Evolutionary conservation across 1,140 invertebrate species (phyloP).

Genomic region (Propsilocerus akamusi): DNA sequence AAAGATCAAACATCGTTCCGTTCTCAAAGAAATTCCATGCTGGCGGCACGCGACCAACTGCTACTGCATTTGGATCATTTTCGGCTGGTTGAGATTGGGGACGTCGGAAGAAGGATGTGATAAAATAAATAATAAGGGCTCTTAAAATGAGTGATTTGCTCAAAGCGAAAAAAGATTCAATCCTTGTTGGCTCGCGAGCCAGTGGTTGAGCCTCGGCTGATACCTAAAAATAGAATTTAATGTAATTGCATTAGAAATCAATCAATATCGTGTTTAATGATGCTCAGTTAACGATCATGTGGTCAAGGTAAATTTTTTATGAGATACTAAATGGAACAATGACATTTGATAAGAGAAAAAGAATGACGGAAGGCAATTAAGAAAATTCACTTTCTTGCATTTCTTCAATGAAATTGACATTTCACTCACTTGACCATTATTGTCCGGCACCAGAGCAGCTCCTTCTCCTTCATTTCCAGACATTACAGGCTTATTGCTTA

Average conservation of each 20-base stretch:
- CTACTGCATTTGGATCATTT: slow-evolving; percentile 19
- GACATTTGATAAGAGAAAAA: too few relatives aligned
- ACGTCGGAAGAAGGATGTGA: slow-evolving; percentile 74
- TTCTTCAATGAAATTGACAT: neutral
- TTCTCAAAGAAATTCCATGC: slow-evolving; percentile 73
- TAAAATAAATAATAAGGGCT: slow-evolving; percentile 84
- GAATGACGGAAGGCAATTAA: too few relatives aligned
- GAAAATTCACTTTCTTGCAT: neutral
- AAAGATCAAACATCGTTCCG: slow-evolving; percentile 70
- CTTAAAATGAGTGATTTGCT: slow-evolving; percentile 68
- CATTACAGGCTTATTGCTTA: too few relatives aligned
- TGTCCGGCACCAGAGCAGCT: neutral
- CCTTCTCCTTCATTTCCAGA: neutral
- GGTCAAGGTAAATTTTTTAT: neutral
- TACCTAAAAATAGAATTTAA: neutral
- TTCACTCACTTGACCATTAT: neutral
- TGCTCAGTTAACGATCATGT: neutral
- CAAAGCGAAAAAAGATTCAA: slow-evolving; percentile 67
- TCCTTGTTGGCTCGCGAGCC: neutral
- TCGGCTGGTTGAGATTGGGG: slow-evolving; percentile 27
- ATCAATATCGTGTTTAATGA: too few relatives aligned
- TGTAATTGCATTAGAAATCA: too few relatives aligned
- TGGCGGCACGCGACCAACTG: slow-evolving; percentile 25
- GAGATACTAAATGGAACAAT: neutral
- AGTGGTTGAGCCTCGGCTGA: neutral